Base-by-base conservation (phyloP, 2,888 invertebrate species). In the Phyllotreta striolata region DNA sequence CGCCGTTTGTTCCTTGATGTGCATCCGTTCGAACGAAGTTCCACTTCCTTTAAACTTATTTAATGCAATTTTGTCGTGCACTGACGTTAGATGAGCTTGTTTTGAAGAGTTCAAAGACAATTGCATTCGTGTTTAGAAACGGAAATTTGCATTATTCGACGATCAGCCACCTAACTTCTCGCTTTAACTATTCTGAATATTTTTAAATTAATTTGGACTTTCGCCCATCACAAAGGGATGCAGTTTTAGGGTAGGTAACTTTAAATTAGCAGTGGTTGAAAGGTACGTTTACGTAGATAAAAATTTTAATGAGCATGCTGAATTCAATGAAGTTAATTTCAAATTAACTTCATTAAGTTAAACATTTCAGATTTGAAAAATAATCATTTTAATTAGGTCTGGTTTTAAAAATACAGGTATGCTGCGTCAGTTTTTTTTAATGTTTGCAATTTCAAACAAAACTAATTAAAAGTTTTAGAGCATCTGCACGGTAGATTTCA, bases 161-260 rank as follows among this genome's bases (percentile, higher is more conserved):
- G 52, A 39, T 52, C 52, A 10, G 39, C 39, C 38, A 13, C 8
- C 9, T 54, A 40, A 14, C 39, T 40, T 39, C 10, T n/a, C 10
- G 12, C 14, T 12, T 54, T 13, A 40, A 9, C 37, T 35, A 14
- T 43, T 0, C 12, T 4, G 43, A 41, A 34, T 35, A 43, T 55
- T 55, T 55, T 55, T 55, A 55, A 55, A 43, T 55, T 49, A 35
- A 37, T 49, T 49, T 49, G 35, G 35, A 55, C 10, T 55, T 43
- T 47, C 44, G 14, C 34, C 14, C 8, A 34, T 47, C 24, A 13
- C 34, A 47, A 14, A 47, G 10, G 24, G 24, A 24, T 24, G 24
- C 24, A 24, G 24, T 24, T 24, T 24, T 24, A 24, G 24, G 24
- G 24, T 24, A 24, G 24, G 24, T 24, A 24, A 24, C 24, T 24